phyloP scores from a whole-genome alignment of 2,888 invertebrate species.

The Apodemia mormo region DNA sequence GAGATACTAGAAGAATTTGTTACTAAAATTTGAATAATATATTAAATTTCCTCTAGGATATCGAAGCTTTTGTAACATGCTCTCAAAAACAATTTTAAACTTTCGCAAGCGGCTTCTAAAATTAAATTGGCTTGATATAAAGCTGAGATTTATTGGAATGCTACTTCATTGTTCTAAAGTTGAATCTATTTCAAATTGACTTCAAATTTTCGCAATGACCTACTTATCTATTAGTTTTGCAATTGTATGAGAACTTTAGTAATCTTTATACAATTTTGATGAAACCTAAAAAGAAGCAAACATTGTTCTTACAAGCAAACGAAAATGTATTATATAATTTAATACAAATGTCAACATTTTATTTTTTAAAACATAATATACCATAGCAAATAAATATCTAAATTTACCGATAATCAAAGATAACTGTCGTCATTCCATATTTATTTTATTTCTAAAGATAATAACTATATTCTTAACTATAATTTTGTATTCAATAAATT shows the following conservation, averaged over 20 bases:
- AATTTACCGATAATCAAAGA: too few relatives aligned
- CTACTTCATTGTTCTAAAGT: slow-evolving; percentile 11
- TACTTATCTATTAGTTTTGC: slow-evolving; percentile 3
- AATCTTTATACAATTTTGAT: background rate
- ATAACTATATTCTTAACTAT: too few relatives aligned
- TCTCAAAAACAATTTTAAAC: slow-evolving; percentile 8
- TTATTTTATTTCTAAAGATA: too few relatives aligned
- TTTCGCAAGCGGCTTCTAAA: background rate
- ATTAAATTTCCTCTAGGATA: background rate
- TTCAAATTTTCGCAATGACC: slow-evolving; percentile 1
- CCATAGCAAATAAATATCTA: too few relatives aligned
- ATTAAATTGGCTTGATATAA: slow-evolving; percentile 8
- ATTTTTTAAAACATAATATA: too few relatives aligned
- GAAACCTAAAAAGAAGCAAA: background rate
- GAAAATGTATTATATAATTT: too few relatives aligned
- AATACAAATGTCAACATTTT: too few relatives aligned
- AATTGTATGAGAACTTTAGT: background rate
- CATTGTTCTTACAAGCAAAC: too few relatives aligned
- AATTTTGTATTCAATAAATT: too few relatives aligned
- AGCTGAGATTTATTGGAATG: background rate
- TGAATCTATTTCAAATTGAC: slow-evolving; percentile 12
- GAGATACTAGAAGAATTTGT: background rate
- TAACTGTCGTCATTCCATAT: too few relatives aligned
- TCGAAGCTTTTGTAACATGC: background rate
- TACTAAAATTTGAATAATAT: background rate